Base-by-base conservation (phyloP, 2,113 vertebrate genomes). In the Trichomycterus rosablanca region DNA sequence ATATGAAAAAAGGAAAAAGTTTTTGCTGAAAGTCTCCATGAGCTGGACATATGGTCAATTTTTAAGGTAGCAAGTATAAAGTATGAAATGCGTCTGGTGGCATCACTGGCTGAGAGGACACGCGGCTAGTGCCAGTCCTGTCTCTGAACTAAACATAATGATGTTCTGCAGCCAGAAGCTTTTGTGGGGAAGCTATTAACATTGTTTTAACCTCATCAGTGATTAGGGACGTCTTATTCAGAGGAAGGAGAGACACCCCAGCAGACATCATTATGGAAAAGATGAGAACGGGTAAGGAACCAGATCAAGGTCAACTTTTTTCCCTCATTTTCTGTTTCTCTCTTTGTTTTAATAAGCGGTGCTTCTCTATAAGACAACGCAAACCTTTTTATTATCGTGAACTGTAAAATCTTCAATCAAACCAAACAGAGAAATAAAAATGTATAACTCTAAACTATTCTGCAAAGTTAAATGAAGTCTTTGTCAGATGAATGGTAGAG, bases 131-230 rank as follows among this genome's bases (percentile, higher is more conserved):
- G 12, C 43, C 11, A 53, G 49, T 20, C 30, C 14, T 6, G 1
- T 23, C 37, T 24, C 42, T 63, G 44, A 71, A 50, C 30, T 44
- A 51, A 56, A 67, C 61, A 19, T 58, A 56, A 66, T 40, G 28
- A 35, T 61, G 49, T 66, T 67, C 58, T 67, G 37, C 59, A 53
- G 65, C 53, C 54, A 39, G 22, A 40, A 2, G 30, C 55, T 66
- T 67, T 44, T 48, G 59, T 68, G 40, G 39, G 57, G 15, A 64
- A 42, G 55, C 70, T 71, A 67, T 64, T 64, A 52, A 63, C 62
- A 72, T 72, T 59, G 54, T 72, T 72, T 67, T 72, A 72, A 72
- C 70, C 70, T 67, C 66, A 62, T 39, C 46, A 50, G 42, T 46
- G 54, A 63, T 63, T 46, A 40, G 63, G 70, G 70, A 53, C 59